phyloP scores from a whole-genome alignment of 2,888 invertebrate species.

The Diarsia brunnea region DNA sequence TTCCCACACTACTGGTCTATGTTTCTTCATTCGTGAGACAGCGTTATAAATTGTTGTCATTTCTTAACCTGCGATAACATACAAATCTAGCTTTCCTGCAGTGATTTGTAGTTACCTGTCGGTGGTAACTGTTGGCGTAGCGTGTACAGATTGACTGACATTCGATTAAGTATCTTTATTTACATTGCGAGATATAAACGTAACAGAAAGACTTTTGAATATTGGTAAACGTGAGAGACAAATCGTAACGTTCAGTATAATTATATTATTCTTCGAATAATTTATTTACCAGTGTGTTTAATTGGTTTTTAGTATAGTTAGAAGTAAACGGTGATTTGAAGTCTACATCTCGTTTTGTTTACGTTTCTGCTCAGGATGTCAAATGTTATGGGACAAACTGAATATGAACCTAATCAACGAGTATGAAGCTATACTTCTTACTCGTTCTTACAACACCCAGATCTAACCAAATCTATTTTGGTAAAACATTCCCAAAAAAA shows the following conservation, averaged over 20 bases:
- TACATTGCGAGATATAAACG: conserved; percentile 34
- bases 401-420: no score
- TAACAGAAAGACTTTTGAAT: conserved; percentile 19
- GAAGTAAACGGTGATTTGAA: not conserved
- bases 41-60: conserved; percentile 45
- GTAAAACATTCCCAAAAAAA: not conserved
- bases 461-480: not conserved
- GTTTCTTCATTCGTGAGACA: conserved; percentile 45
- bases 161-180: conserved; percentile 60
- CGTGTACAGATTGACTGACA: conserved; percentile 54
- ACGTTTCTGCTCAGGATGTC: not conserved
- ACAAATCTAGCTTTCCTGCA: conserved; percentile 31
- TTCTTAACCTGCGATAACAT: conserved; percentile 53
- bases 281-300: not conserved
- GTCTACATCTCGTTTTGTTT: not conserved
- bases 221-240: not conserved
- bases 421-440: no score
- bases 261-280: not conserved
- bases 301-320: not conserved
- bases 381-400: not conserved
- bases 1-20: conserved; percentile 14
- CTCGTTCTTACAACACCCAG: no score
- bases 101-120: conserved; percentile 58
- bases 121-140: conserved; percentile 39
- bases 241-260: not conserved